These are phyloP conservation scores for Vanessa cardui DNA, from an alignment of 2,888 invertebrate species.

Conservation along the genomic window DNA sequence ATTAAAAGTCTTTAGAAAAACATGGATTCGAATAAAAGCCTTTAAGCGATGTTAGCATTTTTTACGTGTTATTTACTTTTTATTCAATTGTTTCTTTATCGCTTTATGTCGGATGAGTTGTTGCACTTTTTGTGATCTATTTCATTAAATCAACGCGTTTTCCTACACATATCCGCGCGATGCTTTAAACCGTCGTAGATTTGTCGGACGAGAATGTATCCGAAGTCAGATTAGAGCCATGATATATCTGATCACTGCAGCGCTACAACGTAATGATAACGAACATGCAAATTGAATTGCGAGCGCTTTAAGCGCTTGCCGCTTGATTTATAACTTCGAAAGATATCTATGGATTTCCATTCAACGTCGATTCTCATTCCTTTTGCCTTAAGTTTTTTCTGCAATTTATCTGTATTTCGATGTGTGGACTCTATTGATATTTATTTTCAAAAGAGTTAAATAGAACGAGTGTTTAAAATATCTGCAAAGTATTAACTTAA, in stretches of 20 bases:
- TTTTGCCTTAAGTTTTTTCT: conserved; percentile 1
- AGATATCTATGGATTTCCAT: conserved; percentile 3
- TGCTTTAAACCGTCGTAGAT: conserved; percentile 9
- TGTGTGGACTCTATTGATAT: not conserved
- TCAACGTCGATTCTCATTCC: not conserved
- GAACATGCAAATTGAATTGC: conserved; percentile 29
- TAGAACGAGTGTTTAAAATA: too few species aligned
- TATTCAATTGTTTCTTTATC: too few species aligned
- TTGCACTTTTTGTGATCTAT: too few species aligned
- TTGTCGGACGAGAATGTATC: conserved; percentile 17
- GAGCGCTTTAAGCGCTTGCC: conserved; percentile 20
- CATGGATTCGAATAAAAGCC: too few species aligned
- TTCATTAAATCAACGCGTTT: not conserved
- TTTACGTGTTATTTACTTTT: too few species aligned
- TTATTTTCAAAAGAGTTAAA: too few species aligned
- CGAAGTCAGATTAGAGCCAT: conserved; percentile 22
- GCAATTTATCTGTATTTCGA: not conserved
- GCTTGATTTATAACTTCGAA: conserved; percentile 7
- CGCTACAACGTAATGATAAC: conserved; percentile 15
- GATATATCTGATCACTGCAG: conserved; percentile 14
- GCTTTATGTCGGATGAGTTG: too few species aligned
- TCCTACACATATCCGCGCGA: not conserved
- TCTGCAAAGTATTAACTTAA: too few species aligned
- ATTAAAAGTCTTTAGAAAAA: too few species aligned
- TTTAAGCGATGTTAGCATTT: too few species aligned